Evolutionary conservation across 2,888 invertebrate species (phyloP), one percentile per base, ranked within the genome.

Genomic region (Eurois occulta): DNA sequence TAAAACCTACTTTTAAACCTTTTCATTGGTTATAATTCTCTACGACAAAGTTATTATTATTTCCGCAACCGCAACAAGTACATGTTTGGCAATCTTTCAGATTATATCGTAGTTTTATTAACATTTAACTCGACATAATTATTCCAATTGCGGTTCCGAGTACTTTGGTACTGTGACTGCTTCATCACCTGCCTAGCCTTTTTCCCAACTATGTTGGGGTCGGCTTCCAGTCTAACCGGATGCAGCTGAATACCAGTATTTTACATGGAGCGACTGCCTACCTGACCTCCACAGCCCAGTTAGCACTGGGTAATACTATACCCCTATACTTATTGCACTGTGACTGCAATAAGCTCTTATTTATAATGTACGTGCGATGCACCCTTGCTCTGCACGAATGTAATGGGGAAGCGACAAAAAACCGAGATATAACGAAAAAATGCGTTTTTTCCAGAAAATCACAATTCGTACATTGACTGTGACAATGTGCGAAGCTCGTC

Each of bases 101-200:
- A 41, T n/a, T 8, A 35, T 18, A 11, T n/a, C 16, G 13, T 7
- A 35, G 11, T 52, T 79, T 65, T 35, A 41, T 66, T 41, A n/a
- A 43, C 69, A 66, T 48, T 38, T n/a, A n/a, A 21, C 4, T 65
- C 24, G 6, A 11, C 32, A 32, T 71, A 71, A 38, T 46, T 58
- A 71, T 58, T 38, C 24, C 3, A 70, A 11, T 69, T 80, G 43
- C 43, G 18, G 28, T 38, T 13, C 24, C 35, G 18, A n/a, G 11
- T n/a, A 52, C 67, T 78, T 66, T 43, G 79, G 55, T 28, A 68
- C 28, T 65, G 66, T 66, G 18, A 38, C 24, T 11, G 28, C 46
- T n/a, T n/a, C n/a, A n/a, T n/a, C n/a, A n/a, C n/a, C n/a, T n/a
- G n/a, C n/a, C n/a, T n/a, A n/a, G n/a, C n/a, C n/a, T n/a, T n/a